These are phyloP conservation scores for Sinopyrophorus schimmeli DNA, from an alignment of 2,888 invertebrate genomes.

Conservation along the genomic window DNA sequence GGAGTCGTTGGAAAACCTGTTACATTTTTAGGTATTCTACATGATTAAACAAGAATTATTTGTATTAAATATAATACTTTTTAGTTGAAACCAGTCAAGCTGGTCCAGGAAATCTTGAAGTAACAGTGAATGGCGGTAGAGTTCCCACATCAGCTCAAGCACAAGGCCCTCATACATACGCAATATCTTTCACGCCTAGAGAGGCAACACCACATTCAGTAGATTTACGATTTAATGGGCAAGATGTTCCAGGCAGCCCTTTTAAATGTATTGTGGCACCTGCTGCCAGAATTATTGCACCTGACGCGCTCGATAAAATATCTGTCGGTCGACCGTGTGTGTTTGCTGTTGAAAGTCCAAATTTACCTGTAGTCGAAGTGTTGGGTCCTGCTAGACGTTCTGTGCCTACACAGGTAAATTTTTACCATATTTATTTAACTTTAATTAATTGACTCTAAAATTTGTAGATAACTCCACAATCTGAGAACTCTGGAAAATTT, in stretches of 20 bases:
- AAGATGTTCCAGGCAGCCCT: constrained; percentile 91
- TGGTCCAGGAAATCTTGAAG: constrained; percentile 97
- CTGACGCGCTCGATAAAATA: constrained; percentile 86
- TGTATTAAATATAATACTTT: constrained; percentile 12
- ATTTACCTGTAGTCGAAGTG: constrained; percentile 79
- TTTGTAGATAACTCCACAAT: constrained; percentile 51
- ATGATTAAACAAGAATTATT: not conserved
- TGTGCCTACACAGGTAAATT: constrained; percentile 65
- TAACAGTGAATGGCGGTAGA: constrained; percentile 96
- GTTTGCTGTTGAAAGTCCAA: constrained; percentile 86
- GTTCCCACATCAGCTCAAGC: constrained; percentile 97
- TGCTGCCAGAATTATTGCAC: constrained; percentile 80
- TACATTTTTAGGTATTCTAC: constrained; percentile 76
- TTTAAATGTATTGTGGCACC: constrained; percentile 80
- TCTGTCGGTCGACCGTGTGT: constrained; percentile 82
- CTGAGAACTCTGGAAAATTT: constrained; percentile 55
- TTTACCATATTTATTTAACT: constrained; percentile 2
- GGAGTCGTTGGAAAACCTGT: constrained; percentile 89
- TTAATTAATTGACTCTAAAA: not conserved
- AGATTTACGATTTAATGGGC: constrained; percentile 93
- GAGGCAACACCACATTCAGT: constrained; percentile 91
- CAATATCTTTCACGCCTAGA: constrained; percentile 95
- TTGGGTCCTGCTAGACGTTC: constrained; percentile 73
- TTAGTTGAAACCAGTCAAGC: constrained; percentile 97
- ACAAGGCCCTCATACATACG: constrained; percentile 94